Percentiles rank a stretch among this genome's conserved stretches.
phyloP scores from a whole-genome alignment of 2,888 invertebrate genomes.

The Chesias legatella region DNA sequence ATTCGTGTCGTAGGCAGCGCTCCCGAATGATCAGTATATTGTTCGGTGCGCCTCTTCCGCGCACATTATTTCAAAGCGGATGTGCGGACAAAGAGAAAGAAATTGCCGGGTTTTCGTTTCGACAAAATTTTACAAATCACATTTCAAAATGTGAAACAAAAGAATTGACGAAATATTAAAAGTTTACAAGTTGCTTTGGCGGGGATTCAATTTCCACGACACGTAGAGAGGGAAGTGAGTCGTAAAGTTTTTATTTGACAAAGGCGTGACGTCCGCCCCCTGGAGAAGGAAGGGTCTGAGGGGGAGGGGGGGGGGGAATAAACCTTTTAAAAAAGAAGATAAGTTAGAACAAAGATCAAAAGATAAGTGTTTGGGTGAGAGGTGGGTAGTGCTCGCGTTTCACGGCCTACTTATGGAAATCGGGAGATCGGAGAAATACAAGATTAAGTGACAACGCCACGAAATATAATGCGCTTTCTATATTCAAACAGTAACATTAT shows the following conservation, averaged over 20 bases:
- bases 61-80: constrained; percentile 13
- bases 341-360: constrained; percentile 39
- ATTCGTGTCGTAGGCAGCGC: background rate
- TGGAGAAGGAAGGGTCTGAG: background rate
- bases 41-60: background rate
- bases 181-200: constrained; percentile 16
- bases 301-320: background rate
- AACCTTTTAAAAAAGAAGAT: constrained; percentile 29
- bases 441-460: constrained; percentile 2
- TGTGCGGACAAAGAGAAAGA: constrained; percentile 18
- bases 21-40: no score
- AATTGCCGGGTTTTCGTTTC: constrained; percentile 23
- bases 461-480: constrained; percentile 3
- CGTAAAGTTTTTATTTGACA: constrained; percentile 28
- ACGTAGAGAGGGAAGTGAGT: constrained; percentile 12
- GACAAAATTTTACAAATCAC: constrained; percentile 20
- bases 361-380: constrained; percentile 26
- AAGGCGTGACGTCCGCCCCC: constrained; percentile 17
- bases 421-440: constrained; percentile 1
- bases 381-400: constrained; percentile 1
- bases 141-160: constrained; percentile 25
- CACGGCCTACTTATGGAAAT: constrained; percentile 6
- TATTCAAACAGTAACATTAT: background rate
- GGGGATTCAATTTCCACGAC: constrained; percentile 12
- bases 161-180: constrained; percentile 25